Percentiles rank a stretch among this genome's conserved stretches.
Evolutionary conservation across 2,797 vertebrate genomes (phyloP).

Genomic region (Prunella strophiata): DNA sequence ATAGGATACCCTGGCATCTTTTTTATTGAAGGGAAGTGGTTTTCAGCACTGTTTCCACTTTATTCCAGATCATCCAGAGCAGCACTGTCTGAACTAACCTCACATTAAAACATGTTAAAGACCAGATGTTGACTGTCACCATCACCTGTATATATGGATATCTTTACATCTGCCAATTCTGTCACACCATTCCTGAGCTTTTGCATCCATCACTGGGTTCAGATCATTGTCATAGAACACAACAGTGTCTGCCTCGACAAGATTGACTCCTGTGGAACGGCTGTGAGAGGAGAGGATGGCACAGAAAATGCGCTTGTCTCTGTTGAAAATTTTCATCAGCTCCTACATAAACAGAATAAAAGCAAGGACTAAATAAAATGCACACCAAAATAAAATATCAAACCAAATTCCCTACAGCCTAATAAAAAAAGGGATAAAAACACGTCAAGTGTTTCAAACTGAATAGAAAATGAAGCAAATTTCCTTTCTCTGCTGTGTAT

Average conservation of each 20-base stretch:
- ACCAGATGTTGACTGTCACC: rapidly evolving
- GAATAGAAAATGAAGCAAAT: background rate
- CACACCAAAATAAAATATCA: background rate
- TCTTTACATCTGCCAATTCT: constrained; percentile 93
- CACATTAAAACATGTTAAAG: background rate
- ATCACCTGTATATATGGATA: constrained; percentile 94
- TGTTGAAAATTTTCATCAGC: constrained; percentile 90
- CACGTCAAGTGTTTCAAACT: background rate
- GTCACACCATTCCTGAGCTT: constrained; percentile 95
- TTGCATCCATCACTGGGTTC: constrained; percentile 92
- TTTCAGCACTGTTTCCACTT: background rate
- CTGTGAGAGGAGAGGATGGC: constrained; percentile 92
- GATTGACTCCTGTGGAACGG: constrained; percentile 86
- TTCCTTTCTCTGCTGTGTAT: background rate
- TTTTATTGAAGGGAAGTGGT: background rate
- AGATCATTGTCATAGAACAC: constrained; percentile 95
- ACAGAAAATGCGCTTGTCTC: constrained; percentile 89
- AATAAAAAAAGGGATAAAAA: background rate
- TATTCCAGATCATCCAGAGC: background rate
- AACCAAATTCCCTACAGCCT: background rate
- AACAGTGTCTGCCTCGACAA: constrained; percentile 91
- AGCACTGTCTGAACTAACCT: background rate
- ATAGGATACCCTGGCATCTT: background rate
- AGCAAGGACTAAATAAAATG: background rate
- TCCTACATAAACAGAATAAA: constrained; percentile 72